Conservation (phyloP, 1,140 invertebrate genomes). For the Eurosta solidaginis region DNA sequence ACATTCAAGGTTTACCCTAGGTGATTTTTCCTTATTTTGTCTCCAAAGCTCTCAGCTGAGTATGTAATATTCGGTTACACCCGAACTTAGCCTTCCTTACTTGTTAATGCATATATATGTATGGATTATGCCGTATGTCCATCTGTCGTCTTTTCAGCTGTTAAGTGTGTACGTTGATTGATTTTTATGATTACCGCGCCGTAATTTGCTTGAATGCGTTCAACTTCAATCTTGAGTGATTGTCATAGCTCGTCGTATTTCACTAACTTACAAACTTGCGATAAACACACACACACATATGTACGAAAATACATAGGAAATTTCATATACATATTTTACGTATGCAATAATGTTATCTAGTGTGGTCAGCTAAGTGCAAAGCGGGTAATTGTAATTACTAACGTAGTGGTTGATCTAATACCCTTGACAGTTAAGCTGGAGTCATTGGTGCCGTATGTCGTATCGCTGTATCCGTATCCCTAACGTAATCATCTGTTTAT, state of each 20-base stretch:
- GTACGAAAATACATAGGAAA: neutral
- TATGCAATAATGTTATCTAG: neutral
- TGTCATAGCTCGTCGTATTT: neutral
- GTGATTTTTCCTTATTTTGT: too few relatives aligned
- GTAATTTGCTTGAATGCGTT: neutral
- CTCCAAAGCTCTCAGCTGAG: too few relatives aligned
- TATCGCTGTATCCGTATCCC: too few relatives aligned
- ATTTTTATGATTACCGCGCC: neutral
- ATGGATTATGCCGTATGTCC: neutral
- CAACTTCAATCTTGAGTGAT: neutral
- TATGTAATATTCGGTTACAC: too few relatives aligned
- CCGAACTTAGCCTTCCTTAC: too few relatives aligned
- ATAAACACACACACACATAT: neutral
- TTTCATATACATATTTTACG: neutral
- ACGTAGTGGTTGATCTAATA: neutral
- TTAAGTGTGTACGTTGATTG: neutral
- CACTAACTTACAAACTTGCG: neutral
- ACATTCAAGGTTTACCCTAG: too few relatives aligned
- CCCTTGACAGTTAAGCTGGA: neutral
- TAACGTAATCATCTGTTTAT: too few relatives aligned
- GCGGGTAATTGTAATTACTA: neutral
- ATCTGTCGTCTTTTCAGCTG: neutral
- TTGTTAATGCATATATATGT: neutral
- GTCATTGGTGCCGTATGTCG: too few relatives aligned
- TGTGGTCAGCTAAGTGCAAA: neutral